Base-by-base conservation (phyloP, 2,797 vertebrate genomes). In the Alcedo atthis region DNA sequence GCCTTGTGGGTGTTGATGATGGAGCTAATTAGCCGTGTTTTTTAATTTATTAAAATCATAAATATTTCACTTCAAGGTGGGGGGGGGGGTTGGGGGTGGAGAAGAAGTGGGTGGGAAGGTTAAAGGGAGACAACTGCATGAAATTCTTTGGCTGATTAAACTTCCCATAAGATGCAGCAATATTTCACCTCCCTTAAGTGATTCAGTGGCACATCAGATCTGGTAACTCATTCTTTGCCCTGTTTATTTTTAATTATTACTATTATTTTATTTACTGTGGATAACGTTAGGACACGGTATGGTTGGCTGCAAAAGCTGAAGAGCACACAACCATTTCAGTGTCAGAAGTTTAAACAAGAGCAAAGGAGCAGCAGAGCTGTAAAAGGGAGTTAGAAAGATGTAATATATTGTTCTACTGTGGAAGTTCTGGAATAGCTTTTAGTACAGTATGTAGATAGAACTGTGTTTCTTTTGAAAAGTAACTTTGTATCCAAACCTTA, bases 21-120 rank as follows among this genome's bases (percentile, higher is more conserved):
- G 79, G 71, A 95, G 91, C 93, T 97, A 97, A 97, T 97, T 97
- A 97, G 54, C 93, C 54, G 6, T 93, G 94, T 64, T 94, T 92
- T 85, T 89, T 92, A 86, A 95, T 96, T 96, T 97, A 97, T 97
- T 97, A 97, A 97, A 97, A 96, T 94, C 95, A 97, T 97, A 98
- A 97, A 97, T 97, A 96, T 94, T 94, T 96, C 85, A 78, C 90
- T 76, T 59, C 87, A 92, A 5, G 8, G 51, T 58, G 69, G 66
- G 81, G 45, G 82, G 55, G 81, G 91, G 26, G 15, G 16, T 28
- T 4, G 7, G 7, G 55, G 66, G 46, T 64, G 51, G 21, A 55
- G 59, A 59, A 86, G 86, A 81, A 87, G 70, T 64, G 81, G 45
- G 83, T 64, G 49, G 81, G 92, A 88, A 94, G 68, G 46, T 67